Conservation (phyloP, 1,140 invertebrate species). For the Sinella curviseta region DNA sequence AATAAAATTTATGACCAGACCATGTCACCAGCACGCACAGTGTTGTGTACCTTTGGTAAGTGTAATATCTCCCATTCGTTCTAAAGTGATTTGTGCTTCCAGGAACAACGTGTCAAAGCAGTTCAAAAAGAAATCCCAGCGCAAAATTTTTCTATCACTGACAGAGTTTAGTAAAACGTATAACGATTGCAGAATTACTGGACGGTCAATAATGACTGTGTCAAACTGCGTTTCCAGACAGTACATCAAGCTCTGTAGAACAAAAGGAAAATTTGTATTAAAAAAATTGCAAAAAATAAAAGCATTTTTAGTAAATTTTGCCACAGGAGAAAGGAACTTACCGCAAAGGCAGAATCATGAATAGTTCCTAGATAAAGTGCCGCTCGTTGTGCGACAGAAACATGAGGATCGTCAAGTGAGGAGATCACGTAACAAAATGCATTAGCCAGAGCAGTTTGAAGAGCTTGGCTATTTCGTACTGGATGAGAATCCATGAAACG, state of each 20-base stretch:
- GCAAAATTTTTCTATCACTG: constrained; percentile 83
- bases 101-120: constrained; percentile 93
- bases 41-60: constrained; percentile 72
- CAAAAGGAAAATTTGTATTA: constrained; percentile 6
- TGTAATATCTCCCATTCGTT: constrained; percentile 75
- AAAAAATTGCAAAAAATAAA: constrained; percentile 5
- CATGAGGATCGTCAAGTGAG: constrained; percentile 92
- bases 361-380: constrained; percentile 91
- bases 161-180: constrained; percentile 92
- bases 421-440: constrained; percentile 95
- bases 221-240: constrained; percentile 91
- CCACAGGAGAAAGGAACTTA: too few relatives aligned
- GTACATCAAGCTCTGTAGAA: constrained; percentile 71
- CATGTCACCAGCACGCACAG: neutral
- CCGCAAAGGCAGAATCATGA: constrained; percentile 74
- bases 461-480: constrained; percentile 74
- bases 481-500: constrained; percentile 88
- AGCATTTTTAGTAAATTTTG: too few relatives aligned
- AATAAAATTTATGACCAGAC: neutral
- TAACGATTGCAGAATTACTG: constrained; percentile 94
- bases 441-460: constrained; percentile 92
- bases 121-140: constrained; percentile 98
- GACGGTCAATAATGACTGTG: constrained; percentile 90
- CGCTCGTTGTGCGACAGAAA: constrained; percentile 90
- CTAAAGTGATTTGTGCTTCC: constrained; percentile 88